A percentile compares a stretch with the other conserved stretches of the same genome.
Conservation (phyloP, 2,797 vertebrate species). For the Poeciliopsis gracilis region DNA sequence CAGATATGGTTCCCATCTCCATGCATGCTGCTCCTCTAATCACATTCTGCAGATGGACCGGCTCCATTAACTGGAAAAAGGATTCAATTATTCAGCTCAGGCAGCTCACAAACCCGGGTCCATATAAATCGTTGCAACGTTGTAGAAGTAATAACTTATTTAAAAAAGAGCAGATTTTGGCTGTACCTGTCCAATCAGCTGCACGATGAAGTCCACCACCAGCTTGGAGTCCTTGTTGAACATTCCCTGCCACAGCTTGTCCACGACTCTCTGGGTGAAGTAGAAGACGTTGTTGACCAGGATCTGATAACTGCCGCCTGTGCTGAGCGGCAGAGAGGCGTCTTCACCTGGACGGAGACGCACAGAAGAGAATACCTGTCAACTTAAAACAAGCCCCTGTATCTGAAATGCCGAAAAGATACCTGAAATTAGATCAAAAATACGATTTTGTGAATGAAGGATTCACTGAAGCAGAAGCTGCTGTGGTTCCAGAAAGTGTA, state of each 20-base stretch:
- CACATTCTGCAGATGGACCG: neutral
- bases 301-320: conserved; percentile 94
- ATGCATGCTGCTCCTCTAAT: neutral
- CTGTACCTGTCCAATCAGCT: conserved; percentile 95
- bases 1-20: neutral
- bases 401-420: too few relatives aligned
- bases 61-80: neutral
- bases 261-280: conserved; percentile 97
- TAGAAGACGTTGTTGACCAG: conserved; percentile 99
- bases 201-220: conserved; percentile 97
- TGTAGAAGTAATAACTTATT: neutral
- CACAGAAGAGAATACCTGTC: neutral
- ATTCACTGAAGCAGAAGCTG: neutral
- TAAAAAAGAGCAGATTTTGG: neutral
- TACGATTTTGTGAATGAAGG: neutral
- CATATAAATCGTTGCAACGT: neutral
- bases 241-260: conserved; percentile 99
- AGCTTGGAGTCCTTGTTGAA: conserved; percentile 99
- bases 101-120: neutral
- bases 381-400: too few relatives aligned
- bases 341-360: conserved; percentile 87
- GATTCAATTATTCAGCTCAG: neutral
- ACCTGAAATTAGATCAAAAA: too few relatives aligned
- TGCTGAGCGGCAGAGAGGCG: conserved; percentile 93
- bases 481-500: neutral